Evolutionary conservation across 2,797 vertebrate species (phyloP), one percentile per base, ranked within the genome.

Genomic region (Limosa lapponica): DNA sequence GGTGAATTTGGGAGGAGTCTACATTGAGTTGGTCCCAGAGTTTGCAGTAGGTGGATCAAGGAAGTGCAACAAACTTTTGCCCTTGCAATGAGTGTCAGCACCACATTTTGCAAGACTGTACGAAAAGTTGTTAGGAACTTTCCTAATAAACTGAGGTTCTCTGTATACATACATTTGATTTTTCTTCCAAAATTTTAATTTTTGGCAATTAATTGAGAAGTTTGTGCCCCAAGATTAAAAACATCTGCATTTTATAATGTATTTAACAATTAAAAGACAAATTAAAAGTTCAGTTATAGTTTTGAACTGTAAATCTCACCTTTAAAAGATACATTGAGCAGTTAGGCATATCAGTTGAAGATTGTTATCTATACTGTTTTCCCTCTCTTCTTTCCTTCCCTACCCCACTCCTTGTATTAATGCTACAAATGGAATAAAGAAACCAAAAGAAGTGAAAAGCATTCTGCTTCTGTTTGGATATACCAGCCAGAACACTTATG

Each of bases 41-140:
- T 54, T 80, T 3, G 0, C 34, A 32, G 12, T 0, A 4, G 23
- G 9, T 1, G 0, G 11, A 61, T 44, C 20, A 65, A 55, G 36
- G 30, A 64, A 64, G 18, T 2, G 0, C 10, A 48, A 48, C 23
- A 24, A 23, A 48, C 24, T 48, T 48, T 48, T 48, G 23, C 23
- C 46, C 46, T 48, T 48, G 46, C 46, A 24, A 48, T 48, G 46
- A 48, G 23, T 48, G 46, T 48, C 13, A 7, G 23, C 23, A 48
- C 23, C 46, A 48, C 22, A 24, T 15, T 87, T 64, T 77, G 2
- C 11, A 3, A 58, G 37, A 46, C 25, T 55, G 3, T 34, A 54
- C 2, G 54, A 23, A 66, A 77, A 61, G 11, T 14, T 65, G 1
- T 34, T 51, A 48, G 6, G 13, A 80, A 44, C 15, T 67, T 82